Evolutionary conservation across 2,113 vertebrate species (phyloP), one percentile per base, ranked within the genome.

Genomic region (Ageneiosus marmoratus): DNA sequence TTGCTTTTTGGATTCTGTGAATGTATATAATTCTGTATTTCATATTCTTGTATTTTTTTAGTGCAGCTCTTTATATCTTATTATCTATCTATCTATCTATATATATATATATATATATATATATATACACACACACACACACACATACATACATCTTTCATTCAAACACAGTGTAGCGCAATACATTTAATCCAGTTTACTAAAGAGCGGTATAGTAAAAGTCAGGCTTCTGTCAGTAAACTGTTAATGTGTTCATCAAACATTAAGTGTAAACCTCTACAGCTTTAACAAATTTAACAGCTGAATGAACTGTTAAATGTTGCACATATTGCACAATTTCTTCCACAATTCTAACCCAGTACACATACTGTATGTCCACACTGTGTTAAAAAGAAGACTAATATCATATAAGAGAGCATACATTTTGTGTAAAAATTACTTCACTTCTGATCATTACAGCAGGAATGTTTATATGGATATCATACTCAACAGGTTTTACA

Each of bases 401-500:
- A 48, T 2, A 4, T 15, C 62, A 13, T 15, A 29, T 48, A 46
- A 20, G 1, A 48, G 5, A 48, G 8, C 6, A 9, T 4, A 48
- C 29, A n/a, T 16, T 2, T 44, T 70, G n/a, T n/a, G n/a, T n/a
- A n/a, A n/a, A n/a, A 27, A 24, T 29, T 16, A n/a, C 50, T 56
- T 44, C 4, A 18, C 16, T 20, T 79, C 27, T 65, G 48, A 72
- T 20, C 37, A 58, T 29, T 72, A 27, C 37, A 72, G 34, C n/a
- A n/a, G n/a, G n/a, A n/a, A n/a, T 81, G 63, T 72, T 72, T 72
- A 37, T 34, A 70, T 55, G 13, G 65, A 44, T 16, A 81, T n/a
- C 24, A 37, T 41, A 18, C 65, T 58, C 37, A 41, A 34, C 51
- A 63, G 13, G 16, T 32, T 69, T 55, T n/a, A 32, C 20, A 16